phyloP scores from a whole-genome alignment of 1,140 invertebrate species.

The Brachionus rotundiformis region DNA sequence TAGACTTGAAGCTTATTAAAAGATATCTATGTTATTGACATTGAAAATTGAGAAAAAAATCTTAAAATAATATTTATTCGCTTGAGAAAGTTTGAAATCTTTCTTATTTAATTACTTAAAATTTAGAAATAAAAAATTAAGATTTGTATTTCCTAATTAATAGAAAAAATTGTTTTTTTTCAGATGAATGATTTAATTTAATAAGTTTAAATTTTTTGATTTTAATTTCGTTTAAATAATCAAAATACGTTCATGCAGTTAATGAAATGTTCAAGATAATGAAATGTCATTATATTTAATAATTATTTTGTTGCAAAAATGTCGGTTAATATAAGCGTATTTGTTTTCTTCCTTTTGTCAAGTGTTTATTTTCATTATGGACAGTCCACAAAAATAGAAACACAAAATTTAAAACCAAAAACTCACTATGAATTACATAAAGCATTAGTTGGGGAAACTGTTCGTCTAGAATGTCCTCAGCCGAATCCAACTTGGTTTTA shows the following conservation, averaged over 20 bases:
- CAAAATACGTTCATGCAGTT: background rate
- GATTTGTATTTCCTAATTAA: constrained; percentile 9
- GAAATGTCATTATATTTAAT: background rate
- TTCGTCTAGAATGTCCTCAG: constrained; percentile 44
- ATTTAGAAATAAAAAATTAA: background rate
- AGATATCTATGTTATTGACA: background rate
- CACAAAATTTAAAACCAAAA: background rate
- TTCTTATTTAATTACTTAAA: background rate
- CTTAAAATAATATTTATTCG: background rate
- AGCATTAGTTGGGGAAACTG: constrained; percentile 46
- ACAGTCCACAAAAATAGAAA: background rate
- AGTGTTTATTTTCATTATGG: background rate
- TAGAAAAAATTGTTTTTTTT: background rate
- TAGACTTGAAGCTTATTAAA: background rate
- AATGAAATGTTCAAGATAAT: background rate
- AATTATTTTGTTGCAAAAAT: background rate
- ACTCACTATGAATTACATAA: constrained; percentile 29
- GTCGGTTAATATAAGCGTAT: background rate
- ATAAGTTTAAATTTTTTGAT: background rate
- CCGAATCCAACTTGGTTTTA: constrained; percentile 49
- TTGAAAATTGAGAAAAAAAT: background rate
- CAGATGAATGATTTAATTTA: constrained; percentile 18
- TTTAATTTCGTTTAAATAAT: background rate
- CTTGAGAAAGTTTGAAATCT: background rate
- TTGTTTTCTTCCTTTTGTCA: background rate